Evolutionary conservation across 2,113 vertebrate species (phyloP).

Genomic region (Sturnus vulgaris): DNA sequence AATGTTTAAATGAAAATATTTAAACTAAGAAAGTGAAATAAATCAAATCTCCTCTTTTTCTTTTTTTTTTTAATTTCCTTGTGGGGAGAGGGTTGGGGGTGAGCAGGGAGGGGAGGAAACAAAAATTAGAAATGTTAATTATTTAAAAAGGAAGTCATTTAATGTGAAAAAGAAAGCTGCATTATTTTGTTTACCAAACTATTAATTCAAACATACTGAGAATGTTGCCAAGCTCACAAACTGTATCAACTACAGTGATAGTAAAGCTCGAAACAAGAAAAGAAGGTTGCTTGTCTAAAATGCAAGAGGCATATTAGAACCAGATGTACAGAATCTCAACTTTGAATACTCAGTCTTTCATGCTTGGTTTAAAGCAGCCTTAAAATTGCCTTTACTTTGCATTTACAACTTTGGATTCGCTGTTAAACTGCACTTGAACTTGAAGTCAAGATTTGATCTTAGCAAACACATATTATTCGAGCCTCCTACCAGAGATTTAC

Average conservation of each 20-base stretch:
- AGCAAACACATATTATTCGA: slow-evolving; percentile 44
- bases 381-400: slow-evolving; percentile 74
- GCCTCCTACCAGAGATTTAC: slow-evolving; percentile 59
- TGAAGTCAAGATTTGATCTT: slow-evolving; percentile 69
- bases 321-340: slow-evolving; percentile 74
- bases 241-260: slow-evolving; percentile 39
- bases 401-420: slow-evolving; percentile 77
- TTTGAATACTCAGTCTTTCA: slow-evolving; percentile 75
- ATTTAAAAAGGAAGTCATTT: not conserved
- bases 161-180: not conserved
- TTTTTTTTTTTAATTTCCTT: too few relatives aligned
- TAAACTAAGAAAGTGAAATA: not conserved
- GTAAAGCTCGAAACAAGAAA: slow-evolving; percentile 60
- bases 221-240: not conserved
- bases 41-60: not conserved
- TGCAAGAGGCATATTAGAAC: slow-evolving; percentile 69
- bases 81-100: fast-evolving
- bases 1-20: not conserved
- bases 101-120: not conserved
- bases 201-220: not conserved
- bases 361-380: slow-evolving; percentile 76
- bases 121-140: not conserved
- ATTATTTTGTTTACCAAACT: not conserved
- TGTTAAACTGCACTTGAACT: slow-evolving; percentile 79
- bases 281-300: slow-evolving; percentile 68